phyloP scores from a whole-genome alignment of 1,140 invertebrate species.

The Calosoma granatense region DNA sequence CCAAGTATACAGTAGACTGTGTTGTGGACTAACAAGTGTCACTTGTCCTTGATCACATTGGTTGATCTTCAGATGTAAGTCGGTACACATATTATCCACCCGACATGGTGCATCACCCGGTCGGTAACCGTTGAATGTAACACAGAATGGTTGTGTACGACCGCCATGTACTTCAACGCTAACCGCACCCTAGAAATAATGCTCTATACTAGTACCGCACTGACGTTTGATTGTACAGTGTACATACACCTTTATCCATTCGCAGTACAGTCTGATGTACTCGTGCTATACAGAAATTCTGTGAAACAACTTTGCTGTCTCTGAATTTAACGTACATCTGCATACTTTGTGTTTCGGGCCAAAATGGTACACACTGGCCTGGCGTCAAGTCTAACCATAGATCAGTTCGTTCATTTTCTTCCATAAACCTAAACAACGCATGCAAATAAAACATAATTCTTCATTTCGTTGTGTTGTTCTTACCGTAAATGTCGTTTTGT shows the following conservation, averaged over 20 bases:
- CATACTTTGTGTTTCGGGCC: constrained; percentile 72
- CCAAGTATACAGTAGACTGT: constrained; percentile 75
- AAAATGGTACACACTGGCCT: constrained; percentile 61
- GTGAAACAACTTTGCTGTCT: constrained; percentile 64
- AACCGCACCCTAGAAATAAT: constrained; percentile 51
- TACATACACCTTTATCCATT: constrained; percentile 71
- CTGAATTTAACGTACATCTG: constrained; percentile 69
- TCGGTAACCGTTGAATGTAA: constrained; percentile 58
- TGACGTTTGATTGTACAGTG: not conserved
- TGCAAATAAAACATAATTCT: too few relatives aligned
- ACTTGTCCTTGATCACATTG: constrained; percentile 62
- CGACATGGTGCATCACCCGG: constrained; percentile 65
- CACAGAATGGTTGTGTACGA: constrained; percentile 55
- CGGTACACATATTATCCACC: constrained; percentile 71
- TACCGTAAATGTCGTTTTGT: constrained; percentile 49
- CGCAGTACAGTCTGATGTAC: constrained; percentile 62
- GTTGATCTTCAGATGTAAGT: constrained; percentile 71
- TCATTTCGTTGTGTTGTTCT: too few relatives aligned
- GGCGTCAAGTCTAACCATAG: constrained; percentile 69
- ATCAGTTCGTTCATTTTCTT: constrained; percentile 73
- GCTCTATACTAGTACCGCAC: constrained; percentile 7
- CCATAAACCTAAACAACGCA: constrained; percentile 72
- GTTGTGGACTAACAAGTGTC: constrained; percentile 63
- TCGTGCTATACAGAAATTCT: constrained; percentile 62
- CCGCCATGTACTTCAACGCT: constrained; percentile 64